phyloP scores from a whole-genome alignment of 2,113 vertebrate species.

The Pteropus alecto region DNA sequence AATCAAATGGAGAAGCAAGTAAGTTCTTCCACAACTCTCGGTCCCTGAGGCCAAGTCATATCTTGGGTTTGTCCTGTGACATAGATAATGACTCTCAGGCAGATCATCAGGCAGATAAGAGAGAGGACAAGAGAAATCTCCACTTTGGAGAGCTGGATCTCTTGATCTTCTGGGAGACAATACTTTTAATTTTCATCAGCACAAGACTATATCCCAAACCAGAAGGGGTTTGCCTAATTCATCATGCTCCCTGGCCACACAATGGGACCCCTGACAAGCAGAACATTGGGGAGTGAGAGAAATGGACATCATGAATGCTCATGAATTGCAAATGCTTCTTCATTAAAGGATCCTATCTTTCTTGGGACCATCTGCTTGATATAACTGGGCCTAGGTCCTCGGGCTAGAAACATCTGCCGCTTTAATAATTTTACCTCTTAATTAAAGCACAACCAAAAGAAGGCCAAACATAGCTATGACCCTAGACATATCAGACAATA shows the following conservation, averaged over 20 bases:
- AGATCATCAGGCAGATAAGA: not conserved
- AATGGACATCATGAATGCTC: slow-evolving; percentile 92
- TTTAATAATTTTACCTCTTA: slow-evolving; percentile 91
- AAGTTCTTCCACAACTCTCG: not conserved
- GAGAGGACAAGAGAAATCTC: not conserved
- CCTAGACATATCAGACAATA: slow-evolving; percentile 35
- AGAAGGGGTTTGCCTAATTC: slow-evolving; percentile 95
- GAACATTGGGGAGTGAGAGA: slow-evolving; percentile 85
- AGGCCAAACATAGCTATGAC: slow-evolving; percentile 56
- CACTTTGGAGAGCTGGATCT: not conserved
- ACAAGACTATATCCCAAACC: slow-evolving; percentile 86
- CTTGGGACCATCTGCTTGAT: slow-evolving; percentile 93
- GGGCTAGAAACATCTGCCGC: slow-evolving; percentile 90
- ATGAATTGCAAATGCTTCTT: slow-evolving; percentile 97
- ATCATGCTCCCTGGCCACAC: slow-evolving; percentile 88
- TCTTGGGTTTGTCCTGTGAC: not conserved
- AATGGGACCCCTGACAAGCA: slow-evolving; percentile 86
- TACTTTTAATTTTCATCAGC: slow-evolving; percentile 88
- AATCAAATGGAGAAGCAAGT: not conserved
- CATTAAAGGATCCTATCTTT: slow-evolving; percentile 83
- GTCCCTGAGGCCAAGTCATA: not conserved
- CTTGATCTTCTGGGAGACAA: slow-evolving; percentile 84
- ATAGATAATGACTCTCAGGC: not conserved
- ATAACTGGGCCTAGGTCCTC: slow-evolving; percentile 84
- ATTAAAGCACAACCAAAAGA: slow-evolving; percentile 82